Percentiles rank a stretch among this genome's conserved stretches.
phyloP scores from a whole-genome alignment of 2,888 invertebrate species.

The Seira sanloemensis region DNA sequence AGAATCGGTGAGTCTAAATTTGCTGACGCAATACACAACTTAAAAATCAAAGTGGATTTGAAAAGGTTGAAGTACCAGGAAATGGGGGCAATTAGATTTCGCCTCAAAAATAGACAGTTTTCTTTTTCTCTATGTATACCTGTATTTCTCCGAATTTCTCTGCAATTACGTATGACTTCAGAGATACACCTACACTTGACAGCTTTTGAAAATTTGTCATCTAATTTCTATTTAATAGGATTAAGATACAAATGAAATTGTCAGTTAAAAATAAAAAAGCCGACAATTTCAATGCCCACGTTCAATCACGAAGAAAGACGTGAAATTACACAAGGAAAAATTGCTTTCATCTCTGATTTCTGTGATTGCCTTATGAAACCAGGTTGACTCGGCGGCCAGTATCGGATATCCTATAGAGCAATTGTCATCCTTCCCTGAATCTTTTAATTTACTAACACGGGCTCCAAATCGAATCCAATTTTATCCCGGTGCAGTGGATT shows the following conservation, averaged over 20 bases:
- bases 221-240: too few relatives aligned
- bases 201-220: too few relatives aligned
- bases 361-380: neutral
- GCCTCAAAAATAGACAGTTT: too few relatives aligned
- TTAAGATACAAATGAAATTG: too few relatives aligned
- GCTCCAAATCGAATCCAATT: neutral
- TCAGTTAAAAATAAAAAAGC: too few relatives aligned
- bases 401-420: neutral
- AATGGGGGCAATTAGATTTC: neutral
- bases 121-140: too few relatives aligned
- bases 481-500: neutral
- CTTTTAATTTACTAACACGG: neutral
- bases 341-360: neutral
- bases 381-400: neutral
- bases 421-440: neutral
- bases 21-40: neutral
- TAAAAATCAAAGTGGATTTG: neutral
- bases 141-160: too few relatives aligned
- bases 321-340: too few relatives aligned
- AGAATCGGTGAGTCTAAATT: constrained; percentile 27
- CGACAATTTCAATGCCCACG: too few relatives aligned
- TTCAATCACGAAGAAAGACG: too few relatives aligned
- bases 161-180: too few relatives aligned
- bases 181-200: too few relatives aligned
- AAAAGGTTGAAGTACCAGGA: neutral